Evolutionary conservation across 2,888 invertebrate species (phyloP).

Genomic region (Leptinotarsa peninsularis): DNA sequence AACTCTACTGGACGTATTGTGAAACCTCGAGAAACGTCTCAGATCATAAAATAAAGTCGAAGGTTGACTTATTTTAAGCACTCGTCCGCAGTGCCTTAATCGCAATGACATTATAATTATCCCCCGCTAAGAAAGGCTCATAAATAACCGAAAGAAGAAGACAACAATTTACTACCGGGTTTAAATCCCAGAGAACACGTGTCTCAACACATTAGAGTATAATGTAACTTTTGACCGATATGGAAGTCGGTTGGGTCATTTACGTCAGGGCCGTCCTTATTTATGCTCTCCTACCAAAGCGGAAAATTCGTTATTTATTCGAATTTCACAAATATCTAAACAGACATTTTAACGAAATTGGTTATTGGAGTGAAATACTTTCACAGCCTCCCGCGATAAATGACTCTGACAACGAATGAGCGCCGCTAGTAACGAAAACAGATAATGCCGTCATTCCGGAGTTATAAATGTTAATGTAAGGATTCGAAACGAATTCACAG

Average conservation of each 20-base stretch:
- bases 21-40: slow-evolving; percentile 5
- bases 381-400: slow-evolving; percentile 23
- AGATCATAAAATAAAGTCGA: slow-evolving; percentile 8
- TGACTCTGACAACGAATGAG: slow-evolving; percentile 26
- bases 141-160: slow-evolving; percentile 28
- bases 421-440: slow-evolving; percentile 19
- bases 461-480: slow-evolving; percentile 10
- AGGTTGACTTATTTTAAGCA: slow-evolving; percentile 15
- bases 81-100: slow-evolving; percentile 21
- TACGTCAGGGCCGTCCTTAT: slow-evolving; percentile 33
- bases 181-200: slow-evolving; percentile 42
- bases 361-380: slow-evolving; percentile 33
- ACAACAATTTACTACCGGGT: slow-evolving; percentile 43
- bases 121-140: slow-evolving; percentile 30
- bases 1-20: neutral
- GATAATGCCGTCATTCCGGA: slow-evolving; percentile 17
- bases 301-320: slow-evolving; percentile 39
- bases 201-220: slow-evolving; percentile 42
- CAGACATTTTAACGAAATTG: slow-evolving; percentile 37
- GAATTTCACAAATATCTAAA: slow-evolving; percentile 40
- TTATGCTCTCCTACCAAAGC: slow-evolving; percentile 36
- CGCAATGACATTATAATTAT: slow-evolving; percentile 21
- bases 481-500: neutral
- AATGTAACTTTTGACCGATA: slow-evolving; percentile 40
- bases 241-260: slow-evolving; percentile 40